Base-by-base conservation (phyloP, 2,797 vertebrate genomes). In the Sparidentex hasta region DNA sequence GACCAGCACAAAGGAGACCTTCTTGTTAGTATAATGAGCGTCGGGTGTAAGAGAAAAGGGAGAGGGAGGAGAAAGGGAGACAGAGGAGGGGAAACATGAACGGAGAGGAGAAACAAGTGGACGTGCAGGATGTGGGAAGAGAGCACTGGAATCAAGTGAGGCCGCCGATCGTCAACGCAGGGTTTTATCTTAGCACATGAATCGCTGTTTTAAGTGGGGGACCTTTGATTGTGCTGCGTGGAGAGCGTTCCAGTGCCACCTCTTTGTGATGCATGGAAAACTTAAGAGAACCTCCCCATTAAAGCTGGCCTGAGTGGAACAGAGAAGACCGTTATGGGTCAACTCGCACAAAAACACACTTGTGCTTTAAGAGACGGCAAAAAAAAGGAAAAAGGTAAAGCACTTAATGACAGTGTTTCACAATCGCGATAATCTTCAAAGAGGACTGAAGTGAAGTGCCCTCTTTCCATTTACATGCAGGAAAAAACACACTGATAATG, bases 371-470 rank as follows among this genome's bases (percentile, higher is more conserved):
- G 80, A 81, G 80, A 65, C 56, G 57, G 43, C 33, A 63, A 69
- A 70, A 47, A 47, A 47, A 71, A 71, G 81, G 2, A 38, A 74
- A 80, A 55, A 67, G 52, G 66, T 71, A 83, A 73, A 89, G 78
- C 80, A 81, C 79, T 86, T 92, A 90, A 88, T 78, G 83, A 90
- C 80, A 62, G 87, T 56, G 81, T 87, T 90, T 89, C 88, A 81
- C 84, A 87, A 86, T 83, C 73, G 74, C 57, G 82, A 87, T 90
- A 84, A 90, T 93, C 92, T 92, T 92, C 88, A 91, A 93, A 94
- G 87, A 88, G 84, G 84, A 75, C 29, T 82, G 69, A 80, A 88
- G 71, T 79, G 56, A 84, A 87, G 82, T 82, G 81, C 70, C 27
- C 66, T 79, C 27, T 23, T 67, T 90, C 21, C 27, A 71, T 81